Percentiles rank a stretch among this genome's conserved stretches.
Evolutionary conservation across 2,888 invertebrate species (phyloP).

Genomic region (Ramazzottius varieornatus): DNA sequence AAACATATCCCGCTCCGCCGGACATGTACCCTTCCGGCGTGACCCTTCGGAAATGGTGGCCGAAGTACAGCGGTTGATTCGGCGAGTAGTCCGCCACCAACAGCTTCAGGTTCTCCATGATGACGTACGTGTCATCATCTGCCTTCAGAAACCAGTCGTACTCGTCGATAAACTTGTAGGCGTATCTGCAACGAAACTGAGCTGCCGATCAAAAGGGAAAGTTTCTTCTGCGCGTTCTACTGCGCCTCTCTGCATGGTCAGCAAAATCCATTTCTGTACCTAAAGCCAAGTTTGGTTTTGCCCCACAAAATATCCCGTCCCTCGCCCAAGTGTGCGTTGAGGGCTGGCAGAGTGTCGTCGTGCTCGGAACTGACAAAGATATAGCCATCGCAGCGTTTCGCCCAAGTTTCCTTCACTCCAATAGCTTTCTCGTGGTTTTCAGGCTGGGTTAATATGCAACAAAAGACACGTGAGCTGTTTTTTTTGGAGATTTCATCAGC

Average conservation of each 20-base stretch:
- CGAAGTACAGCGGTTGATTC: constrained; percentile 55
- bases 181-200: too few species aligned
- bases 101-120: constrained; percentile 80
- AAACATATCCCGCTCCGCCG: constrained; percentile 49
- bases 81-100: constrained; percentile 50
- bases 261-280: too few species aligned
- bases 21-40: too few species aligned
- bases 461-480: constrained; percentile 64
- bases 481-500: too few species aligned
- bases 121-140: constrained; percentile 86
- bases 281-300: too few species aligned
- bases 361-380: constrained; percentile 55
- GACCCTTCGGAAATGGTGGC: constrained; percentile 61
- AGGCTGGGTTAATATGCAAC: constrained; percentile 91
- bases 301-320: too few species aligned
- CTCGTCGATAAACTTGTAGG: too few species aligned
- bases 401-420: constrained; percentile 87
- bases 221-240: too few species aligned
- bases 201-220: too few species aligned
- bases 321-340: constrained; percentile 56
- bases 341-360: constrained; percentile 45
- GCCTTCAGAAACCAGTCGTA: too few species aligned
- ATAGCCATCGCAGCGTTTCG: constrained; percentile 57
- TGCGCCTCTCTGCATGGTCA: too few species aligned
- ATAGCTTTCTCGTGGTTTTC: constrained; percentile 56